A percentile compares a stretch with the other conserved stretches of the same genome.
Conservation (phyloP, 2,797 vertebrate species). For the Sebastes aleutianus region DNA sequence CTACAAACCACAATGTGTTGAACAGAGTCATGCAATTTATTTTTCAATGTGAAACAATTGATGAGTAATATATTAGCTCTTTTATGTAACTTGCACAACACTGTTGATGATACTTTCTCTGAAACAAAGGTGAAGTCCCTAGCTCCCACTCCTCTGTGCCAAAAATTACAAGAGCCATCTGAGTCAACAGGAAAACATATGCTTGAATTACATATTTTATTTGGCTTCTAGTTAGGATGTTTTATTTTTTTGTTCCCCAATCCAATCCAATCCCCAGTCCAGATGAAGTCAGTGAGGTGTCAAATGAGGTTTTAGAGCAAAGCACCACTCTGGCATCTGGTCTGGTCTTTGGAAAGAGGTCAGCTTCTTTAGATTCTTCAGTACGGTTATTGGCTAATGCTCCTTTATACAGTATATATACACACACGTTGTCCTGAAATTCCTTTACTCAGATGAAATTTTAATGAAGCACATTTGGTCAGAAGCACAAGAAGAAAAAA, state of each 20-base stretch:
- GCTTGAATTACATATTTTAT: not conserved
- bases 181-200: not conserved
- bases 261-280: not conserved
- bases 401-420: not conserved
- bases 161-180: not conserved
- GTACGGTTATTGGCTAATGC: not conserved
- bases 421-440: not conserved
- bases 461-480: not conserved
- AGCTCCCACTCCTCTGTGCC: not conserved
- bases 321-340: not conserved
- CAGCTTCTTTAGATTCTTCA: not conserved
- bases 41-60: not conserved
- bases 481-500: not conserved
- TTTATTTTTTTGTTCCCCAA: not conserved
- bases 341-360: not conserved
- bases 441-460: not conserved
- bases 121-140: not conserved
- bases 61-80: not conserved
- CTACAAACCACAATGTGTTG: not conserved
- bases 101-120: not conserved
- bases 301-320: not conserved
- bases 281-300: not conserved
- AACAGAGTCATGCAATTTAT: not conserved
- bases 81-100: not conserved
- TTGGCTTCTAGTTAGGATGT: not conserved